Percentiles rank a stretch among this genome's conserved stretches.
Conservation (phyloP, 2,888 invertebrate genomes). For the Campoplex capitator region DNA sequence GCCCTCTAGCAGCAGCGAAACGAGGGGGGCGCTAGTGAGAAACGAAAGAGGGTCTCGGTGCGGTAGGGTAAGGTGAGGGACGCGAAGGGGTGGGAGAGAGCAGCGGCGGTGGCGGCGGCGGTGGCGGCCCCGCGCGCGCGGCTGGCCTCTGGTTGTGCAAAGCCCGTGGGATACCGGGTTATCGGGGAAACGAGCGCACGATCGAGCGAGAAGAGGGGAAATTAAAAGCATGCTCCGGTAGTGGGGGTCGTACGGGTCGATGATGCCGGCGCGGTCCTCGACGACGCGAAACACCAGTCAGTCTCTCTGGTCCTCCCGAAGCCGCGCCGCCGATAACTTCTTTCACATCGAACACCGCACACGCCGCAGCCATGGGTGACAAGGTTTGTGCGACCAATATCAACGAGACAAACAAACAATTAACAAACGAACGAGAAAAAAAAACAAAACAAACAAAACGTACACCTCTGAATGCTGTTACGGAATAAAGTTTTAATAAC, state of each 20-base stretch:
- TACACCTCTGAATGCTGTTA: background rate
- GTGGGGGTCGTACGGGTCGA: slow-evolving; percentile 87
- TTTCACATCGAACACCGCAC: slow-evolving; percentile 86
- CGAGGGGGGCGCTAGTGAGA: background rate
- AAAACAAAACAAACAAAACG: slow-evolving; percentile 21
- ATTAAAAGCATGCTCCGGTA: slow-evolving; percentile 85
- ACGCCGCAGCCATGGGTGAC: slow-evolving; percentile 85
- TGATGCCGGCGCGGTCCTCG: slow-evolving; percentile 84
- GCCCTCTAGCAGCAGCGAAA: background rate
- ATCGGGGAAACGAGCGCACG: slow-evolving; percentile 71
- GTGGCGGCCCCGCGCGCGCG: too few species aligned
- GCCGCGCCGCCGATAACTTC: slow-evolving; percentile 88
- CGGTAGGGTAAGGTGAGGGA: background rate
- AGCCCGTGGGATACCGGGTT: slow-evolving; percentile 70
- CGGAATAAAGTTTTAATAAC: slow-evolving; percentile 38
- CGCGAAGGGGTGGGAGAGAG: background rate
- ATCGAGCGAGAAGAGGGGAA: slow-evolving; percentile 82
- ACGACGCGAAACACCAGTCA: slow-evolving; percentile 82
- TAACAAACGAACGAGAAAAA: slow-evolving; percentile 55
- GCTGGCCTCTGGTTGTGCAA: background rate
- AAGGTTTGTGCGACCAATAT: slow-evolving; percentile 82
- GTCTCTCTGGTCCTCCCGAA: slow-evolving; percentile 88
- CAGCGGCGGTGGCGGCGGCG: background rate
- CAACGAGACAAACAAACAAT: slow-evolving; percentile 67
- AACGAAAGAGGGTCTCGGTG: slow-evolving; percentile 5